Evolutionary conservation across 2,113 vertebrate genomes (phyloP).

Genomic region (Candoia aspera): DNA sequence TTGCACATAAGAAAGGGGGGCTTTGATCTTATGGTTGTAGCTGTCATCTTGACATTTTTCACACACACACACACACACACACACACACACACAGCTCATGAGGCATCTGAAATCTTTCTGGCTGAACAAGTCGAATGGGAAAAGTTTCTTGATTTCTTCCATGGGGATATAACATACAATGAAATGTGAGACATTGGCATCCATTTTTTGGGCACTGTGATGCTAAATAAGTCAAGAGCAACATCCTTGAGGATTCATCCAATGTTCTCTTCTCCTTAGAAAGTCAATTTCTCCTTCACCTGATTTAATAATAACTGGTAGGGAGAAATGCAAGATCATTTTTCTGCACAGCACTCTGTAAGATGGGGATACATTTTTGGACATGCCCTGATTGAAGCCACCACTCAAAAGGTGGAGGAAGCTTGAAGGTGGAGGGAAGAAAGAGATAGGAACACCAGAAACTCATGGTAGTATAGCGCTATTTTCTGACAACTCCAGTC

Average conservation of each 20-base stretch:
- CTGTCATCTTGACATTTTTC: not conserved
- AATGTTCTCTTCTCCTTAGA: not conserved
- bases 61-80: too few species aligned
- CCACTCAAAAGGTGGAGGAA: not conserved
- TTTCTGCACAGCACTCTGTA: not conserved
- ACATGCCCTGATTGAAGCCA: not conserved
- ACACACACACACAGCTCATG: not conserved
- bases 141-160: not conserved
- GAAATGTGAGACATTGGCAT: not conserved
- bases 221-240: not conserved
- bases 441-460: not conserved
- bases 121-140: not conserved
- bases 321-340: not conserved
- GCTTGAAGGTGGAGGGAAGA: not conserved
- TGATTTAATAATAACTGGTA: not conserved
- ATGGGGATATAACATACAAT: not conserved
- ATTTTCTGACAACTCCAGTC: not conserved
- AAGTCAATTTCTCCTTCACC: not conserved
- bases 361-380: not conserved
- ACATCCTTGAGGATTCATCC: not conserved
- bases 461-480: not conserved
- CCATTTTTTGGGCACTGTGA: not conserved
- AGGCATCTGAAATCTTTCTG: not conserved
- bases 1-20: not conserved
- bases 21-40: not conserved